Base-by-base conservation (phyloP, 1,140 invertebrate genomes). In the Anastrepha obliqua region DNA sequence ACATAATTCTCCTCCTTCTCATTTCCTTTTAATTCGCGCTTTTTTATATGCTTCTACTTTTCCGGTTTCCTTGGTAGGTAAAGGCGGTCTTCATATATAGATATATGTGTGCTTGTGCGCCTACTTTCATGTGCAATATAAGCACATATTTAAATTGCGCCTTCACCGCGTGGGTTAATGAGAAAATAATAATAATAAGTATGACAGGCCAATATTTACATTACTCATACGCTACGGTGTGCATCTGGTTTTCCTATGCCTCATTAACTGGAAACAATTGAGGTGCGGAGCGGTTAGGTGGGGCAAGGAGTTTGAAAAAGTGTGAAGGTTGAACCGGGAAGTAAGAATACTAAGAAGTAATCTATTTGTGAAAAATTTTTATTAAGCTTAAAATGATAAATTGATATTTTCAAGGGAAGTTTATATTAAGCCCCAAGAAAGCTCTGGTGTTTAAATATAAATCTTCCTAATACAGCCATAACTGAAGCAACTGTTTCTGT, bases 161-260 rank as follows among this genome's bases (percentile, higher is more conserved):
- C 42, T 17, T 1, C 13, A 74, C 42, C 13, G 42, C 42, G 39
- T 47, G 42, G 15, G 15, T 42, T 74, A 74, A 74, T 47, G 67
- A 74, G 67, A 74, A 74, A 74, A 74, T 42, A 74, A 74, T 74
- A 74, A 74, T 47, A 47, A 17, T 17, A n/a, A 44, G 42, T 39
- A 15, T 17, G 39, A 11, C 7, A 42, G 2, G 8, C 29, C 65
- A 67, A 60, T 60, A 64, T 2, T n/a, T 39, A 8, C 15, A 74
- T 74, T 13, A 74, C 67, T 74, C 67, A 74, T 74, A 74, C 67
- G 67, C 67, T 11, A 6, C 17, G 67, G 39, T 15, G 67, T 9
- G 3, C 67, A 39, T 74, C 13, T 15, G 39, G 8, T 42, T 44
- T 44, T 17, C 44, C 42, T 44, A 4, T 4, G 42, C 2, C 15